Percentiles rank a stretch among this genome's conserved stretches.
Conservation (phyloP, 2,888 invertebrate species). For the Leptothorax acervorum region DNA sequence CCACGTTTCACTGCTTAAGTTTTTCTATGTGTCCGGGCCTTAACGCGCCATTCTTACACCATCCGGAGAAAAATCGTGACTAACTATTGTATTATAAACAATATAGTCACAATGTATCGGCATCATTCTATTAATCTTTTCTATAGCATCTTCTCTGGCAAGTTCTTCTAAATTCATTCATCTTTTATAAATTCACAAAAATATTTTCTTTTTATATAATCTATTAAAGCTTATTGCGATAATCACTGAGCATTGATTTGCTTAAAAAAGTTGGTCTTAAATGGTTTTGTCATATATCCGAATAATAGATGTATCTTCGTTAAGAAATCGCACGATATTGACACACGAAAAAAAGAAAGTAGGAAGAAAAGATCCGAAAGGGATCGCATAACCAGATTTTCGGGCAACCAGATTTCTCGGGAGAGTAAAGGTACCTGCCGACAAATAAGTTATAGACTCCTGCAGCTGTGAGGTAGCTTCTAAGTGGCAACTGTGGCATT, state of each 20-base stretch:
- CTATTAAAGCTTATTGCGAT: background rate
- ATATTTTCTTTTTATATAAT: background rate
- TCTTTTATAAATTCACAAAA: background rate
- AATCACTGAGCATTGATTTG: background rate
- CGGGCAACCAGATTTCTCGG: conserved; percentile 50
- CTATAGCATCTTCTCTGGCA: background rate
- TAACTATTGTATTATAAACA: background rate
- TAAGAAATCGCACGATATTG: background rate
- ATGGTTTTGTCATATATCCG: background rate
- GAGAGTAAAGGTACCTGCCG: conserved; percentile 39
- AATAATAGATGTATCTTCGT: background rate
- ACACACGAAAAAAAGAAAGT: background rate
- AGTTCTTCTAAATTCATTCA: background rate
- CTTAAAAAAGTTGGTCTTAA: background rate
- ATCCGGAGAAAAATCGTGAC: background rate
- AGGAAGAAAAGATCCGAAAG: conserved; percentile 11
- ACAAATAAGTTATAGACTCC: conserved; percentile 51
- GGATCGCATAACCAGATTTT: conserved; percentile 46
- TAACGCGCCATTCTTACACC: background rate
- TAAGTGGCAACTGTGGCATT: conserved; percentile 51
- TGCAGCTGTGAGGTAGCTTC: conserved; percentile 41
- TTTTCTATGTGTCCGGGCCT: no score
- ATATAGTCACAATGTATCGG: background rate
- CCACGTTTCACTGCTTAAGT: no score
- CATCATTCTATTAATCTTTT: background rate